Percentiles rank a stretch among this genome's conserved stretches.
Evolutionary conservation across 2,797 vertebrate species (phyloP).

Genomic region (Enteromius trimaculatus): DNA sequence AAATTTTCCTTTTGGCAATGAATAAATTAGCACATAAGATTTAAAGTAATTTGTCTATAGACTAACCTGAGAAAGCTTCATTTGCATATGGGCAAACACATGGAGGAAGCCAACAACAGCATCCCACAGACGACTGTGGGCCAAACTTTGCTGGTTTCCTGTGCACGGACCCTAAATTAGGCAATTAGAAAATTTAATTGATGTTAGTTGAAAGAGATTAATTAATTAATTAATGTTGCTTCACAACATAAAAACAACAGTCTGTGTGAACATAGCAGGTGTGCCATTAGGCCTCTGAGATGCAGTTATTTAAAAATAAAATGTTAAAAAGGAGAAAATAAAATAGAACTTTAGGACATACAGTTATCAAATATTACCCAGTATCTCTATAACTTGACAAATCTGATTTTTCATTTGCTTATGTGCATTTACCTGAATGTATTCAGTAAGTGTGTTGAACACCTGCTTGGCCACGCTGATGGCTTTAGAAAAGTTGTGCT

Average conservation of each 20-base stretch:
- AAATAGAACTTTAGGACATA: not conserved
- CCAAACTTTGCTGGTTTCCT: slow-evolving; percentile 94
- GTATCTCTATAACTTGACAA: not conserved
- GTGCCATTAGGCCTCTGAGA: not conserved
- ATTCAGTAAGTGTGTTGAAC: slow-evolving; percentile 96
- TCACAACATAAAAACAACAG: not conserved
- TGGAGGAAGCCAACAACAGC: slow-evolving; percentile 96
- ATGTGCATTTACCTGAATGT: slow-evolving; percentile 86
- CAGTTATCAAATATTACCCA: not conserved
- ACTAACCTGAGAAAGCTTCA: slow-evolving; percentile 94
- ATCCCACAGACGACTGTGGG: slow-evolving; percentile 95
- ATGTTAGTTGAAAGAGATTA: not conserved
- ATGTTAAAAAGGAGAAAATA: not conserved
- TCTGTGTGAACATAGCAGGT: not conserved
- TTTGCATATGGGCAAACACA: slow-evolving; percentile 97
- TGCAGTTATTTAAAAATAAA: not conserved
- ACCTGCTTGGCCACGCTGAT: slow-evolving; percentile 95
- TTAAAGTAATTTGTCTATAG: not conserved
- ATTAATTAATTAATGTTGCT: not conserved
- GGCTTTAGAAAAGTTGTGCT: slow-evolving; percentile 92
- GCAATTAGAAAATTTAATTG: not conserved
- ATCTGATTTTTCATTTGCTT: not conserved
- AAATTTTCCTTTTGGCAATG: not conserved
- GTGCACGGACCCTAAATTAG: slow-evolving; percentile 89
- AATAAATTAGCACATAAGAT: not conserved